phyloP scores from a whole-genome alignment of 2,888 invertebrate genomes.

The Trimorus sp. region DNA sequence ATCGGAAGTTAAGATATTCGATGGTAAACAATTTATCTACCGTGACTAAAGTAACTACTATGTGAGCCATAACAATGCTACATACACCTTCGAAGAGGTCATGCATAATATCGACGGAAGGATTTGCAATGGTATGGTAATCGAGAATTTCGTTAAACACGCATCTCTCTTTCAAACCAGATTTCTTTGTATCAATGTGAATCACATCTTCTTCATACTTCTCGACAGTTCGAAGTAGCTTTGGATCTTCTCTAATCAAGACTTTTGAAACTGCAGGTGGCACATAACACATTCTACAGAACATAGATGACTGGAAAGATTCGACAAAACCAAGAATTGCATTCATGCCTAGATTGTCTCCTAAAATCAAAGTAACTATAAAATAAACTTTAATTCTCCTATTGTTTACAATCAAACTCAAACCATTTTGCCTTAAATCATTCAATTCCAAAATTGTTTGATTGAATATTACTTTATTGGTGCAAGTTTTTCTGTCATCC shows the following conservation, averaged over 20 bases:
- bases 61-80: constrained; percentile 23
- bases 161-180: constrained; percentile 29
- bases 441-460: constrained; percentile 12
- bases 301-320: constrained; percentile 23
- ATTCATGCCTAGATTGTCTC: constrained; percentile 36
- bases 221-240: constrained; percentile 18
- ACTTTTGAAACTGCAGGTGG: background rate
- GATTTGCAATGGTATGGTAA: constrained; percentile 32
- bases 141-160: constrained; percentile 25
- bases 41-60: constrained; percentile 15
- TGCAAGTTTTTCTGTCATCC: constrained; percentile 30
- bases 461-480: constrained; percentile 25
- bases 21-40: constrained; percentile 28
- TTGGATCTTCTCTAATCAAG: constrained; percentile 34
- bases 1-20: constrained; percentile 13
- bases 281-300: constrained; percentile 37
- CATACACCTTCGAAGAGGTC: constrained; percentile 35
- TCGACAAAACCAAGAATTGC: constrained; percentile 34
- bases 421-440: constrained; percentile 28
- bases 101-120: constrained; percentile 32
- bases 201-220: constrained; percentile 22
- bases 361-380: constrained; percentile 25
- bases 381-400: constrained; percentile 33
- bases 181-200: constrained; percentile 17
- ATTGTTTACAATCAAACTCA: constrained; percentile 20